These are phyloP conservation scores for Siphamia tubifer DNA, from an alignment of 2,113 vertebrate genomes.

Conservation along the genomic window DNA sequence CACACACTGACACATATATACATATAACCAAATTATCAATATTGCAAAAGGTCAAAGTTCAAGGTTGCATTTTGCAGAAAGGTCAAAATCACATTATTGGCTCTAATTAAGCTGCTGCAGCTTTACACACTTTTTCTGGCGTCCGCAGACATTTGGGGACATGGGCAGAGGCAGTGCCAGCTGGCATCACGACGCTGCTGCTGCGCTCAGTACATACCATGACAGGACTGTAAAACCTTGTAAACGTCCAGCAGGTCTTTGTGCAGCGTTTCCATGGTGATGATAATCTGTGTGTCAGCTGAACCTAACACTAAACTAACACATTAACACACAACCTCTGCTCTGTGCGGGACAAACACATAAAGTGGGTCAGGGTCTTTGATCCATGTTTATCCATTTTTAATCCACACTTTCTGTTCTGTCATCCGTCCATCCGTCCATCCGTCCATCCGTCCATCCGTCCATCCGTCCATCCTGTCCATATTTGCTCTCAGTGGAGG, in stretches of 20 bases:
- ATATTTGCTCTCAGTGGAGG: constrained; percentile 65
- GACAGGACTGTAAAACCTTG: constrained; percentile 20
- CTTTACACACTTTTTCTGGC: constrained; percentile 25
- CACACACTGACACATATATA: no score
- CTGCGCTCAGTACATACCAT: background rate
- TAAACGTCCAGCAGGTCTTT: constrained; percentile 29
- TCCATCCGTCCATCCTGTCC: constrained; percentile 35
- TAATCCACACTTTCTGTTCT: constrained; percentile 36
- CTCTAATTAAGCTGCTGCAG: no score
- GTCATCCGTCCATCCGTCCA: background rate
- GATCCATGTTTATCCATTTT: constrained; percentile 42
- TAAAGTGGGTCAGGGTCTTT: constrained; percentile 41
- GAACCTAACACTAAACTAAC: no score
- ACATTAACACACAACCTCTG: no score
- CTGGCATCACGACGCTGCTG: constrained; percentile 34
- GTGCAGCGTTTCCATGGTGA: constrained; percentile 35
- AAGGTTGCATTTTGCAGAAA: no score
- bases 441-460: background rate
- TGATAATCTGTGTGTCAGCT: constrained; percentile 50
- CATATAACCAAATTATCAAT: no score
- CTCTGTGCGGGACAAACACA: no score
- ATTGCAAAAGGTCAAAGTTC: no score
- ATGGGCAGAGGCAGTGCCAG: constrained; percentile 25
- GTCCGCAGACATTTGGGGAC: constrained; percentile 14
- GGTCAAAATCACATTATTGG: no score